These are phyloP conservation scores for Amphibalanus amphitrite DNA, from an alignment of 1,140 invertebrate genomes.

Conservation along the genomic window DNA sequence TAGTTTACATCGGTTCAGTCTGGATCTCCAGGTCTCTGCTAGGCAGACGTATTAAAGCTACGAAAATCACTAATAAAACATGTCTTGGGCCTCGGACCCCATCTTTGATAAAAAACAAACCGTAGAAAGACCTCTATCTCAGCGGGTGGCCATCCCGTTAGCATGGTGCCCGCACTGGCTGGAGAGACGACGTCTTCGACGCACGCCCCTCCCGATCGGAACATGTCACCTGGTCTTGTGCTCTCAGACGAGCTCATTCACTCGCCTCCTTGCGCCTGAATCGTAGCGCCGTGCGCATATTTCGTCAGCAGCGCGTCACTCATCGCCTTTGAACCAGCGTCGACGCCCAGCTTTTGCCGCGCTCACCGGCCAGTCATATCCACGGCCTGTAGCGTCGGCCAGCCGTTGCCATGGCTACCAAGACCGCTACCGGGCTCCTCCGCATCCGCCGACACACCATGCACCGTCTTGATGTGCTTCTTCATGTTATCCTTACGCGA, in stretches of 20 bases:
- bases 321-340: too few species aligned
- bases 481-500: slow-evolving; percentile 4
- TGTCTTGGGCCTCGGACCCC: not conserved
- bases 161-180: not conserved
- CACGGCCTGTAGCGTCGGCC: not conserved
- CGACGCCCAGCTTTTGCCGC: too few species aligned
- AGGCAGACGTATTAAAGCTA: not conserved
- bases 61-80: slow-evolving; percentile 1
- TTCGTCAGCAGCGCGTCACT: too few species aligned
- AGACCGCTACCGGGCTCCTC: not conserved
- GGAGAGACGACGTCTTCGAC: not conserved
- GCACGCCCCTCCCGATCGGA: too few species aligned
- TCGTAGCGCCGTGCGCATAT: too few species aligned
- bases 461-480: slow-evolving; percentile 3
- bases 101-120: slow-evolving; percentile 2
- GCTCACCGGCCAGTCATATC: not conserved
- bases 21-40: not conserved
- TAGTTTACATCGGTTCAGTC: not conserved
- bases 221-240: not conserved
- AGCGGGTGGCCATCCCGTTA: not conserved
- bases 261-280: too few species aligned
- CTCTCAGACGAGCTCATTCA: too few species aligned
- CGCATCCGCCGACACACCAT: not conserved
- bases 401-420: slow-evolving; percentile 1
- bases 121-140: slow-evolving; percentile 1